phyloP scores from a whole-genome alignment of 2,113 vertebrate species.

The Rhizomys pruinosus region DNA sequence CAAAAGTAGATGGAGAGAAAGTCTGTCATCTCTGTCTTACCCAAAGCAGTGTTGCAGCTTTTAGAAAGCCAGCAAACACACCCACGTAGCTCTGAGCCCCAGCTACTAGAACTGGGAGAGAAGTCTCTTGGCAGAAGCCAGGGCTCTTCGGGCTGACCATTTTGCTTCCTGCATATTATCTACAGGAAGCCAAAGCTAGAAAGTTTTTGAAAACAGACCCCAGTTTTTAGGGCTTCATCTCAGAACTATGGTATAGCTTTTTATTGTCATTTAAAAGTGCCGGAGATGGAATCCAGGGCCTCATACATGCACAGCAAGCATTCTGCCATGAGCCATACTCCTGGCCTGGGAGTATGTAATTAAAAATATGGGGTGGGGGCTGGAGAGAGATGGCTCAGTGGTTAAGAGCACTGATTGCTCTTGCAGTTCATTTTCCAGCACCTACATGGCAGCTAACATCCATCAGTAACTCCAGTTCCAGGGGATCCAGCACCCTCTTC shows the following conservation, averaged over 20 bases:
- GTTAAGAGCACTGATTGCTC: too few relatives aligned
- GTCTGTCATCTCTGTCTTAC: background rate
- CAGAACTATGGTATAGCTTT: background rate
- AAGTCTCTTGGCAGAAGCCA: background rate
- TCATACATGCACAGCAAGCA: background rate
- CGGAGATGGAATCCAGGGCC: background rate
- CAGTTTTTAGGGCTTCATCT: background rate
- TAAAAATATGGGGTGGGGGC: too few relatives aligned
- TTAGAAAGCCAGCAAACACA: background rate
- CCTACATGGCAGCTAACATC: too few relatives aligned
- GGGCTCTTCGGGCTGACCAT: background rate
- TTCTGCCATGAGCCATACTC: background rate
- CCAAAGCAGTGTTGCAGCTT: background rate
- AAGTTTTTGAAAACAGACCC: too few relatives aligned
- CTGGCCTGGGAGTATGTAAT: background rate
- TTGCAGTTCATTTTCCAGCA: too few relatives aligned
- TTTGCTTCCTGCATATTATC: too few relatives aligned
- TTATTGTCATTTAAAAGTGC: too few relatives aligned
- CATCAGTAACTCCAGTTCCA: too few relatives aligned
- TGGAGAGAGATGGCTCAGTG: too few relatives aligned
- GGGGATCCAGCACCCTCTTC: too few relatives aligned
- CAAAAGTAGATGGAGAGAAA: background rate
- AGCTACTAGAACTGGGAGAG: background rate
- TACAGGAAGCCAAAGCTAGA: background rate
- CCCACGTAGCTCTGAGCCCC: background rate